These are phyloP conservation scores for Mechanitis messenoides DNA, from an alignment of 2,888 invertebrate genomes.

Conservation along the genomic window DNA sequence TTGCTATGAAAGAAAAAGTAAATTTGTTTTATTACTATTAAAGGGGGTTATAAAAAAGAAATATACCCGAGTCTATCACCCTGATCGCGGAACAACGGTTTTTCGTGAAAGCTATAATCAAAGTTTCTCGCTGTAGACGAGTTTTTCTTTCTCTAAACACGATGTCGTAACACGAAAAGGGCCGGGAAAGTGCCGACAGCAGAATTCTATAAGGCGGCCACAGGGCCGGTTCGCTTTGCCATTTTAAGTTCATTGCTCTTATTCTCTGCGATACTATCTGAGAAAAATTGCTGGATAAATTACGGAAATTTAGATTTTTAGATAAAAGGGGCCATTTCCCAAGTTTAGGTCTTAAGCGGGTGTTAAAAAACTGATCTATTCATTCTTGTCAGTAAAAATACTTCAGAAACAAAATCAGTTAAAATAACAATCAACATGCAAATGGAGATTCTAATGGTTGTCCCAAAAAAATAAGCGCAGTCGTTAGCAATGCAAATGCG, in stretches of 20 bases:
- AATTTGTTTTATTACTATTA: constrained; percentile 74
- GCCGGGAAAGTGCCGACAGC: constrained; percentile 69
- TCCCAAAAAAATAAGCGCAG: constrained; percentile 11
- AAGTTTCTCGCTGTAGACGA: constrained; percentile 71
- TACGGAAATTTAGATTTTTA: constrained; percentile 34
- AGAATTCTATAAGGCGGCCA: constrained; percentile 54
- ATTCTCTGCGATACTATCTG: constrained; percentile 57
- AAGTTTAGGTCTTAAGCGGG: background rate
- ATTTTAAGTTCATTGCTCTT: constrained; percentile 53
- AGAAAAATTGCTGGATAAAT: constrained; percentile 57
- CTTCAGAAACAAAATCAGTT: background rate
- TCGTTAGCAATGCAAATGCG: constrained; percentile 23
- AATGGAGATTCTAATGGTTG: constrained; percentile 7
- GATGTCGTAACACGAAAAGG: constrained; percentile 74
- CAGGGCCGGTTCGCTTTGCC: constrained; percentile 49
- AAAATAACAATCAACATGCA: constrained; percentile 14
- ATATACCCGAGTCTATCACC: constrained; percentile 69
- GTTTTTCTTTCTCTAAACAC: constrained; percentile 74
- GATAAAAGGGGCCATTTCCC: constrained; percentile 24
- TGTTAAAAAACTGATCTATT: background rate
- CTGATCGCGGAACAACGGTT: constrained; percentile 65
- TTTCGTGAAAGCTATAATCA: constrained; percentile 73
- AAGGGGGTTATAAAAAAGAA: constrained; percentile 71
- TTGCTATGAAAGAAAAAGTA: constrained; percentile 55
- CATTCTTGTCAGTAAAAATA: constrained; percentile 1